These are phyloP conservation scores for Solenopsis fugax DNA, from an alignment of 1,140 invertebrate species.

Conservation along the genomic window DNA sequence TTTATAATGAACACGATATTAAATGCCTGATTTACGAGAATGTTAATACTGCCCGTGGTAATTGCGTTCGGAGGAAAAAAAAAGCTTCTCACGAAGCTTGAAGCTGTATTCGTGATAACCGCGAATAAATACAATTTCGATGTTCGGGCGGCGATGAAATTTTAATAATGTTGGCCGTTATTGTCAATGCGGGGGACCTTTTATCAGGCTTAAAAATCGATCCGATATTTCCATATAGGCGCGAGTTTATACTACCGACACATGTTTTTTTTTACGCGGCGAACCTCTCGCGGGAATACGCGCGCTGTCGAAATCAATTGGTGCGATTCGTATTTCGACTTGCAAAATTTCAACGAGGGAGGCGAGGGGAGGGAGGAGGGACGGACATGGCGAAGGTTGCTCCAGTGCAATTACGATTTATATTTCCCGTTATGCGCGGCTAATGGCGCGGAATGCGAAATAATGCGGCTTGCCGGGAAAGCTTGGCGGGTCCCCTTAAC, in stretches of 20 bases:
- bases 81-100: background rate
- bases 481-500: slow-evolving; percentile 2
- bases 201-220: slow-evolving; percentile 44
- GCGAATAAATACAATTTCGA: background rate
- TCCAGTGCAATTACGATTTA: slow-evolving; percentile 38
- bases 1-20: background rate
- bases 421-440: slow-evolving; percentile 19
- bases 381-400: slow-evolving; percentile 7
- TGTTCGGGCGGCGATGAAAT: background rate
- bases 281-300: slow-evolving; percentile 46
- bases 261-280: slow-evolving; percentile 43
- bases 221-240: slow-evolving; percentile 33
- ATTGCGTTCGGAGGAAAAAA: background rate
- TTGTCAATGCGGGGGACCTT: slow-evolving; percentile 18
- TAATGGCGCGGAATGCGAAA: slow-evolving; percentile 49
- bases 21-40: background rate
- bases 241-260: slow-evolving; percentile 34
- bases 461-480: slow-evolving; percentile 31
- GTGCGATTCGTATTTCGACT: slow-evolving; percentile 2
- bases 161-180: slow-evolving; percentile 32
- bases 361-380: background rate
- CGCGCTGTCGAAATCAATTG: slow-evolving; percentile 51
- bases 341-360: slow-evolving; percentile 14
- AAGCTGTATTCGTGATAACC: background rate
- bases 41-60: background rate